Conservation (phyloP, 2,797 vertebrate genomes). For the Microctenopoma stevenorrisi region DNA sequence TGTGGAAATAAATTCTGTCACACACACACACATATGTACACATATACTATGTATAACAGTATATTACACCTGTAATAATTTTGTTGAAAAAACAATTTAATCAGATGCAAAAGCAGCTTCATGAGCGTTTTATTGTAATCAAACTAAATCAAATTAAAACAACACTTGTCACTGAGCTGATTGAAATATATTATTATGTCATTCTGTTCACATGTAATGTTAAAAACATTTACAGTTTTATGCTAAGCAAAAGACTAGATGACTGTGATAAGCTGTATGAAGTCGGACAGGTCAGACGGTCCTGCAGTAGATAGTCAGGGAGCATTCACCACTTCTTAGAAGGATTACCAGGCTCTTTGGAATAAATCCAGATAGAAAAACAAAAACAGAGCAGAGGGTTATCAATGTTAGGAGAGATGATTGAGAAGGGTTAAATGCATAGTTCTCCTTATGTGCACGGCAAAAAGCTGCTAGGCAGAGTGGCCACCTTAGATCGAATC, state of each 20-base stretch:
- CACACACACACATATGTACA: too few relatives aligned
- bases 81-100: background rate
- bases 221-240: slow-evolving; percentile 50
- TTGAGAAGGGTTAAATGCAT: slow-evolving; percentile 38
- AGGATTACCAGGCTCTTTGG: slow-evolving; percentile 51
- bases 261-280: slow-evolving; percentile 44
- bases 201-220: slow-evolving; percentile 29
- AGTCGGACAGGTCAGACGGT: slow-evolving; percentile 23
- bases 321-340: slow-evolving; percentile 40
- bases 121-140: background rate
- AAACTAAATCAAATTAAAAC: background rate
- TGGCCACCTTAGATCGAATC: slow-evolving; percentile 51
- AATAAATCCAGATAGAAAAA: slow-evolving; percentile 25
- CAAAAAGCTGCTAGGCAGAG: slow-evolving; percentile 47
- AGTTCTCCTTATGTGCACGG: slow-evolving; percentile 31
- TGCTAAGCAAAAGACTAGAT: slow-evolving; percentile 42
- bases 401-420: slow-evolving; percentile 29
- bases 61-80: too few relatives aligned
- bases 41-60: too few relatives aligned
- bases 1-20: too few relatives aligned
- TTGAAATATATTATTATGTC: slow-evolving; percentile 33
- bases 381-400: background rate
- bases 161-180: background rate
- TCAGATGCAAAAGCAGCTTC: background rate
- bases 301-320: background rate